Evolutionary conservation across 2,113 vertebrate species (phyloP).

Genomic region (Seriola quinqueradiata): DNA sequence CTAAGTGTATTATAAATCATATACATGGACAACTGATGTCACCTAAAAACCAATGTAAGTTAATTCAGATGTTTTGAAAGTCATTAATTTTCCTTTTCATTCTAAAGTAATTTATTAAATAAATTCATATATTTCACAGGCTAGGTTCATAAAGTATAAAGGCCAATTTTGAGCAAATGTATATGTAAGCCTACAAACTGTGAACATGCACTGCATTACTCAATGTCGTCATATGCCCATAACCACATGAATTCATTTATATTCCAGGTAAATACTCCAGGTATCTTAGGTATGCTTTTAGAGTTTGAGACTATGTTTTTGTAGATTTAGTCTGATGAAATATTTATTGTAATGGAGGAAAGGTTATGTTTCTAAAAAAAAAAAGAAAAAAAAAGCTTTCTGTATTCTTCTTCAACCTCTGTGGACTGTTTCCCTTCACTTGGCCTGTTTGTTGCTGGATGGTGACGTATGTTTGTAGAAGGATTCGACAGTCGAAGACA

Average conservation of each 20-base stretch:
- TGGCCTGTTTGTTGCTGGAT: slow-evolving; percentile 49
- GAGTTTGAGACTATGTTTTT: slow-evolving; percentile 67
- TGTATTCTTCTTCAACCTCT: slow-evolving; percentile 86
- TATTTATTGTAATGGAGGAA: slow-evolving; percentile 81
- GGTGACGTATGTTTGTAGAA: slow-evolving; percentile 51
- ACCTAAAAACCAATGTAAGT: slow-evolving; percentile 43
- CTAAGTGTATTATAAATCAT: slow-evolving; percentile 55
- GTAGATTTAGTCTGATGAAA: slow-evolving; percentile 71
- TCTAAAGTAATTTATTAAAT: slow-evolving; percentile 35
- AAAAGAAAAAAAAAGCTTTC: slow-evolving; percentile 75
- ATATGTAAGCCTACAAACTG: slow-evolving; percentile 57
- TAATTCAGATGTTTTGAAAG: slow-evolving; percentile 30
- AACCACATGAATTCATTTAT: slow-evolving; percentile 59
- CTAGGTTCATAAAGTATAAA: slow-evolving; percentile 31
- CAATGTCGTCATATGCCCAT: slow-evolving; percentile 37
- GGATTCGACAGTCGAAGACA: slow-evolving; percentile 40
- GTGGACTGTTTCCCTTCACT: slow-evolving; percentile 83
- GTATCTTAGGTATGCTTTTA: slow-evolving; percentile 66
- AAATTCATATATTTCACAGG: slow-evolving; percentile 42
- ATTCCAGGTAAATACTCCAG: slow-evolving; percentile 69
- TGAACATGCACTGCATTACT: slow-evolving; percentile 57
- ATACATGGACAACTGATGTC: slow-evolving; percentile 49
- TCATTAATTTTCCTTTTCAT: slow-evolving; percentile 26
- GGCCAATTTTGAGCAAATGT: slow-evolving; percentile 36
- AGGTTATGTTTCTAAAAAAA: slow-evolving; percentile 60